Percentiles rank a stretch among this genome's conserved stretches.
These are phyloP conservation scores for Eubasilissa splendida DNA, from an alignment of 2,888 invertebrate genomes.

Conservation along the genomic window DNA sequence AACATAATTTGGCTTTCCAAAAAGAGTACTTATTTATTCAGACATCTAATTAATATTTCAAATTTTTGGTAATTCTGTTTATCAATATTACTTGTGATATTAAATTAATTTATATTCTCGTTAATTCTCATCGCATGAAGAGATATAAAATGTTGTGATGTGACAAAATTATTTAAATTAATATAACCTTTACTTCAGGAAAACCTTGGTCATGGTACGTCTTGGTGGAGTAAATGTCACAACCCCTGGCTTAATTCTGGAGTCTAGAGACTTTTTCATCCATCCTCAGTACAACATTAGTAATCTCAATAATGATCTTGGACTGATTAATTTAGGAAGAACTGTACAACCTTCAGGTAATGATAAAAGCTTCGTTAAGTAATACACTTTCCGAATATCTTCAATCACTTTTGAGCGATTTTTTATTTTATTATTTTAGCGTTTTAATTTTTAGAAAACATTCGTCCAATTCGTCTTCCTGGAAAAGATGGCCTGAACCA, in stretches of 20 bases:
- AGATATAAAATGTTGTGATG: too few species aligned
- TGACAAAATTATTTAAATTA: too few species aligned
- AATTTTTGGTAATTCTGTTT: too few species aligned
- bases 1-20: too few species aligned
- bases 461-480: conserved; percentile 43
- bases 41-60: too few species aligned
- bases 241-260: conserved; percentile 46
- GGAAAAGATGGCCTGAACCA: conserved; percentile 11
- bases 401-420: too few species aligned
- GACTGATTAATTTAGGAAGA: conserved; percentile 53
- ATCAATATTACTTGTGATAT: too few species aligned
- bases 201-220: conserved; percentile 67
- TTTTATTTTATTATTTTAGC: background rate
- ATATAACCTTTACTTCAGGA: conserved; percentile 9
- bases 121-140: too few species aligned
- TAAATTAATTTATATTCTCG: too few species aligned
- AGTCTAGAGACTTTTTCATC: conserved; percentile 46
- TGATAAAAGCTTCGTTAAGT: background rate
- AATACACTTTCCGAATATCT: background rate
- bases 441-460: conserved; percentile 30
- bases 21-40: too few species aligned
- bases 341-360: conserved; percentile 61
- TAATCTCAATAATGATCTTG: conserved; percentile 53
- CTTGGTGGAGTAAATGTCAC: conserved; percentile 75
- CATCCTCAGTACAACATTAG: conserved; percentile 48